Conservation (phyloP, 2,113 vertebrate species). For the Haliaeetus leucogaster region DNA sequence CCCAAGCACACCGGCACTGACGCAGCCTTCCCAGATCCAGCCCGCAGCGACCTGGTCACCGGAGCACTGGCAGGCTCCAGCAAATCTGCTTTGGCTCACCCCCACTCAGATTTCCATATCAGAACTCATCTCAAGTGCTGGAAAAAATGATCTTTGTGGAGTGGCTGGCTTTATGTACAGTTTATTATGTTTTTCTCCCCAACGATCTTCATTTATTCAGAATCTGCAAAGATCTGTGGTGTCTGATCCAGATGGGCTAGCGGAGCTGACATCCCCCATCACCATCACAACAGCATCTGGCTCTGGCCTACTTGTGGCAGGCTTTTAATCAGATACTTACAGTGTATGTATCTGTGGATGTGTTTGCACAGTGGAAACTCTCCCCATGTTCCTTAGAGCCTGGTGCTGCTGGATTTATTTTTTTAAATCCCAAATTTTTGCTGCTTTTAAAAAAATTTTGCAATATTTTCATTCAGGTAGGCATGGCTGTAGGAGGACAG, state of each 20-base stretch:
- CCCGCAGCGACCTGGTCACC: background rate
- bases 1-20: background rate
- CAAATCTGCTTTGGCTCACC: background rate
- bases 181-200: background rate
- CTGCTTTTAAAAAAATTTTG: too few species aligned
- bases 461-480: background rate
- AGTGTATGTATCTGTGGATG: background rate
- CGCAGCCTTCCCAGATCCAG: background rate
- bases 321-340: background rate
- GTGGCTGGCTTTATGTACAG: background rate
- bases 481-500: background rate
- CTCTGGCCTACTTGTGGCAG: background rate
- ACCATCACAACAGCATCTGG: background rate
- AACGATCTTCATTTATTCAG: background rate
- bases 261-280: background rate
- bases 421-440: background rate
- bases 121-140: background rate
- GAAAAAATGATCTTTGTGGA: background rate
- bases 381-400: background rate
- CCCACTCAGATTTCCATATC: background rate
- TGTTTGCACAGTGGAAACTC: background rate
- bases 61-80: background rate
- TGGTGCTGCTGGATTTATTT: background rate
- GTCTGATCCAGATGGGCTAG: background rate
- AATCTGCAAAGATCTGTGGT: background rate